Conservation (phyloP, 2,113 vertebrate species). For the Microtus montanus region DNA sequence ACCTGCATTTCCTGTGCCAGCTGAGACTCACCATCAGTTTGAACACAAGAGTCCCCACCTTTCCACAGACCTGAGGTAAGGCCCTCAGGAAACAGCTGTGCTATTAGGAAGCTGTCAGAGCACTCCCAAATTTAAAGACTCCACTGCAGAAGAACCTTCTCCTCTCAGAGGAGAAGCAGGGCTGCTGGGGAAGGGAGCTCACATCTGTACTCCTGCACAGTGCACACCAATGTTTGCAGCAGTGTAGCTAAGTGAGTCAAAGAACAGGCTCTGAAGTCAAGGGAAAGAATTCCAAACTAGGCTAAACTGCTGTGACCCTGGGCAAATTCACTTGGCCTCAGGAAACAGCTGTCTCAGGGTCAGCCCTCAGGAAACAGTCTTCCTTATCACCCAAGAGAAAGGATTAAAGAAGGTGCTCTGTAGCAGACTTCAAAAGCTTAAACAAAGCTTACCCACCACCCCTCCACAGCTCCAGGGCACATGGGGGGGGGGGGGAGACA, state of each 20-base stretch:
- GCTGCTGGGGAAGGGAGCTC: background rate
- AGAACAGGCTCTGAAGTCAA: background rate
- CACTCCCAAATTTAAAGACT: background rate
- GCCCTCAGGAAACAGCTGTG: background rate
- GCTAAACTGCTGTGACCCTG: background rate
- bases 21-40: background rate
- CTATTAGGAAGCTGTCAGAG: background rate
- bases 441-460: background rate
- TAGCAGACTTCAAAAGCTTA: background rate
- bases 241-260: background rate
- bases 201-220: background rate
- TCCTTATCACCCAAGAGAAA: background rate
- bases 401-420: background rate
- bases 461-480: background rate
- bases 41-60: background rate
- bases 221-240: background rate
- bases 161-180: background rate
- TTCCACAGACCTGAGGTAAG: background rate
- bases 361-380: background rate
- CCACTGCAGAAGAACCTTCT: background rate
- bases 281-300: background rate
- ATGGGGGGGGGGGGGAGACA: no score
- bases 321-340: background rate
- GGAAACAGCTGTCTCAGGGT: no score
- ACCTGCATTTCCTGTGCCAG: background rate